A percentile compares a stretch with the other conserved stretches of the same genome.
Evolutionary conservation across 2,113 vertebrate genomes (phyloP).

Genomic region (Sander lucioperca): DNA sequence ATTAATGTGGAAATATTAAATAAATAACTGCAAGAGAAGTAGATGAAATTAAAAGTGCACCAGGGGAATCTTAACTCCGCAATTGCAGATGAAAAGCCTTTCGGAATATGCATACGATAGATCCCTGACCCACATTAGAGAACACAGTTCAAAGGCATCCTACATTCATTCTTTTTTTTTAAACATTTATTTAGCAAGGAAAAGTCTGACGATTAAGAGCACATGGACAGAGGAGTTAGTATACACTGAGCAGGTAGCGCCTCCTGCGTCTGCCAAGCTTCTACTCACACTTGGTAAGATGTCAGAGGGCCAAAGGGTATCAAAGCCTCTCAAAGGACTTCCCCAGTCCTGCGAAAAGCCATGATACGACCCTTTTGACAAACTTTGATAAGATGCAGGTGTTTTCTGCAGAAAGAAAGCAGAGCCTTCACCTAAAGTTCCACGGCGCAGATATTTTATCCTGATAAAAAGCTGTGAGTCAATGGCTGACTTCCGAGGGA

Average conservation of each 20-base stretch:
- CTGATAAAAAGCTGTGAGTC: conserved; percentile 69
- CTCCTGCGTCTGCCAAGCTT: conserved; percentile 60
- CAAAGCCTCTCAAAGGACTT: conserved; percentile 64
- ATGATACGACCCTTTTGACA: conserved; percentile 61
- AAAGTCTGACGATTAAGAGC: conserved; percentile 39
- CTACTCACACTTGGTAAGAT: conserved; percentile 59
- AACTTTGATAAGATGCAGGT: conserved; percentile 78
- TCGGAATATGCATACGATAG: conserved; percentile 80
- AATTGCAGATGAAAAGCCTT: conserved; percentile 82
- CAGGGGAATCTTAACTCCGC: conserved; percentile 80
- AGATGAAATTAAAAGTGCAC: conserved; percentile 81
- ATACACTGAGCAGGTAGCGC: conserved; percentile 54
- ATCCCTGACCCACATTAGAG: conserved; percentile 85
- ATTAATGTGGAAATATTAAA: conserved; percentile 81
- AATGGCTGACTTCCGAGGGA: conserved; percentile 55
- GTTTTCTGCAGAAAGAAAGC: conserved; percentile 68
- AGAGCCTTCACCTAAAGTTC: conserved; percentile 68
- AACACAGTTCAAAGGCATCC: conserved; percentile 80
- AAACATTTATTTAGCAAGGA: conserved; percentile 57
- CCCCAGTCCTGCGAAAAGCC: conserved; percentile 46
- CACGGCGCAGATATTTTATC: conserved; percentile 53
- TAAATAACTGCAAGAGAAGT: conserved; percentile 77
- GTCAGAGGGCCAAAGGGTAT: conserved; percentile 60
- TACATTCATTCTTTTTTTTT: conserved; percentile 56
- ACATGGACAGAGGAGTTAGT: conserved; percentile 41